Conservation (phyloP, 2,888 invertebrate genomes). For the Zelleria hepariella region DNA sequence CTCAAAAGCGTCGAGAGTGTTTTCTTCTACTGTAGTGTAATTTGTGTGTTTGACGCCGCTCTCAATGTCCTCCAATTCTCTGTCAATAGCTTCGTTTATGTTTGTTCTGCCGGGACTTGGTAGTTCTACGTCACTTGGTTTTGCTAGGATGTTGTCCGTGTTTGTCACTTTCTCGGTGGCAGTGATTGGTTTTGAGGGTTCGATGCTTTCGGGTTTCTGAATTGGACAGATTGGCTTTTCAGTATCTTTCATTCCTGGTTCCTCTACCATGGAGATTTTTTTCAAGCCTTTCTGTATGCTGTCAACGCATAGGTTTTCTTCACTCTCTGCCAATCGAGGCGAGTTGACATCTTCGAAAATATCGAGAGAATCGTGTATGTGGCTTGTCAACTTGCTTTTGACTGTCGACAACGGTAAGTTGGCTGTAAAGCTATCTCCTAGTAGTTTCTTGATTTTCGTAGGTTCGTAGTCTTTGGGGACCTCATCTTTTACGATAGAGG, state of each 20-base stretch:
- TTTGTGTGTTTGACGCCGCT: not conserved
- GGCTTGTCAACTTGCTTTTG: conserved; percentile 23
- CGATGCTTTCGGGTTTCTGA: conserved; percentile 9
- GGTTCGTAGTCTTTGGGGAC: conserved; percentile 30
- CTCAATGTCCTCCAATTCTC: not conserved
- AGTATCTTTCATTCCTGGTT: not conserved
- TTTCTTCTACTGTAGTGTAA: conserved; percentile 22
- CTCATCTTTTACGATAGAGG: conserved; percentile 46
- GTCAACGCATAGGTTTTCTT: conserved; percentile 1
- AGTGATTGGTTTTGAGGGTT: not conserved
- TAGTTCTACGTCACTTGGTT: not conserved
- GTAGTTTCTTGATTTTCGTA: conserved; percentile 39
- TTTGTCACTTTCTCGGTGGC: conserved; percentile 10
- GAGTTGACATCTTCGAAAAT: conserved; percentile 43
- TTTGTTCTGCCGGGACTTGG: not conserved
- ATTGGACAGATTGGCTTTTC: not conserved
- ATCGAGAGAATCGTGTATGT: conserved; percentile 43
- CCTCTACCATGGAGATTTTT: conserved; percentile 21
- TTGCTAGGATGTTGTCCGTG: not conserved
- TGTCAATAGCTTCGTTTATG: conserved; percentile 9
- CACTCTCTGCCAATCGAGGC: conserved; percentile 16
- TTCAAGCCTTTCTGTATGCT: conserved; percentile 27
- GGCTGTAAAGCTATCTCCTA: conserved; percentile 41
- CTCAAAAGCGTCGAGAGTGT: conserved; percentile 49
- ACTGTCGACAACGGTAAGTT: conserved; percentile 28